These are phyloP conservation scores for Illadopsis cleaveri DNA, from an alignment of 2,113 vertebrate genomes.

Conservation along the genomic window DNA sequence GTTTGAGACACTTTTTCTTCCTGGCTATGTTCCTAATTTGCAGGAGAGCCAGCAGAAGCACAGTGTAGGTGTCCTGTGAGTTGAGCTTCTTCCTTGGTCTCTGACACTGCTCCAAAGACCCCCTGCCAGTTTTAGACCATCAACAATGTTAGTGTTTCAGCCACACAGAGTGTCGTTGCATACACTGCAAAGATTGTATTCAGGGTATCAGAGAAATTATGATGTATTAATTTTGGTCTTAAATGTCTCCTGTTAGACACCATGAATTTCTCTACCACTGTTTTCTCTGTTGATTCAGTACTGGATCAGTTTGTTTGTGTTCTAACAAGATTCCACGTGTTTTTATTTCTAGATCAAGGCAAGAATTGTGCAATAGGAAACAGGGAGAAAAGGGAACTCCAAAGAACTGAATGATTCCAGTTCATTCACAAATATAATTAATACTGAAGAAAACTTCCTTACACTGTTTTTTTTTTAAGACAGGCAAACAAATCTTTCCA, in stretches of 20 bases:
- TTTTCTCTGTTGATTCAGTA: background rate
- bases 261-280: background rate
- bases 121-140: background rate
- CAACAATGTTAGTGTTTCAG: background rate
- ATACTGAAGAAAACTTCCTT: background rate
- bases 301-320: background rate
- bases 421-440: background rate
- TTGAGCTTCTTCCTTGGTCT: background rate
- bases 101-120: background rate
- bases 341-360: background rate
- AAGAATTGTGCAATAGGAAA: background rate
- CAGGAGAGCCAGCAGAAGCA: background rate
- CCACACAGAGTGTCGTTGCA: background rate
- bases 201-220: background rate
- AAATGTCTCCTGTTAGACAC: background rate
- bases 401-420: background rate
- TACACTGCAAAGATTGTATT: background rate
- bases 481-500: background rate
- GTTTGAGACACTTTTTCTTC: background rate
- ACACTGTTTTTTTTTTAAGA: background rate
- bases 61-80: background rate
- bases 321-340: background rate
- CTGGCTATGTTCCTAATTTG: background rate
- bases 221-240: background rate
- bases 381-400: background rate